Evolutionary conservation across 2,113 vertebrate genomes (phyloP).

Genomic region (Etia nguti): DNA sequence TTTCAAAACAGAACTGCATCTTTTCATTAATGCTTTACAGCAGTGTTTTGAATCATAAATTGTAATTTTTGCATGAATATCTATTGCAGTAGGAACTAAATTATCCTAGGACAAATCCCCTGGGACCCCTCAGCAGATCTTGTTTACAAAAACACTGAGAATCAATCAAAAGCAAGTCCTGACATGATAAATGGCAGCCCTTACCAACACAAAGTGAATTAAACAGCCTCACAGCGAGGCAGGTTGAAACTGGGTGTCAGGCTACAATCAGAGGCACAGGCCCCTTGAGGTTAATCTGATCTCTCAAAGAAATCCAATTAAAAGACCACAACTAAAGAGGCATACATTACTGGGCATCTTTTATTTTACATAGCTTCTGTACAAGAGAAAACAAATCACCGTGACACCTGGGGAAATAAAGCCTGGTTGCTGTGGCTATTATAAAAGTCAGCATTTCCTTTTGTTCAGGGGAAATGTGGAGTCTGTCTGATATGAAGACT

Average conservation of each 20-base stretch:
- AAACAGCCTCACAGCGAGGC: slow-evolving; percentile 26
- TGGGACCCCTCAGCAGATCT: not conserved
- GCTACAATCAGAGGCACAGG: slow-evolving; percentile 9
- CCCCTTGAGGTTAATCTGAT: slow-evolving; percentile 50
- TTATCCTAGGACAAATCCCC: not conserved
- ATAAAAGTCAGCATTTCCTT: slow-evolving; percentile 14
- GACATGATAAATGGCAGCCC: slow-evolving; percentile 26
- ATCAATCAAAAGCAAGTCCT: slow-evolving; percentile 26
- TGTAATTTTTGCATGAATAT: not conserved
- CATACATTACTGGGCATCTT: slow-evolving; percentile 28
- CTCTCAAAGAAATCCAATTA: slow-evolving; percentile 68
- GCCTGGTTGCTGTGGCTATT: not conserved
- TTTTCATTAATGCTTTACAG: not conserved
- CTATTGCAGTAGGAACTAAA: not conserved
- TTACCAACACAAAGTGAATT: slow-evolving; percentile 24
- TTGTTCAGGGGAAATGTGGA: slow-evolving; percentile 4
- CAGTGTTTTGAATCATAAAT: not conserved
- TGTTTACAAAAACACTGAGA: not conserved
- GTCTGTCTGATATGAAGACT: not conserved
- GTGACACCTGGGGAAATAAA: slow-evolving; percentile 14
- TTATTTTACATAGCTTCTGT: slow-evolving; percentile 20
- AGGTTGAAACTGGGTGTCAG: slow-evolving; percentile 28
- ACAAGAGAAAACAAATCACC: not conserved
- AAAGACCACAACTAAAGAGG: slow-evolving; percentile 35
- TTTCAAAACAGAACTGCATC: not conserved